Evolutionary conservation across 2,113 vertebrate species (phyloP), one percentile per base, ranked within the genome.

Genomic region (Xiphophorus couchianus): DNA sequence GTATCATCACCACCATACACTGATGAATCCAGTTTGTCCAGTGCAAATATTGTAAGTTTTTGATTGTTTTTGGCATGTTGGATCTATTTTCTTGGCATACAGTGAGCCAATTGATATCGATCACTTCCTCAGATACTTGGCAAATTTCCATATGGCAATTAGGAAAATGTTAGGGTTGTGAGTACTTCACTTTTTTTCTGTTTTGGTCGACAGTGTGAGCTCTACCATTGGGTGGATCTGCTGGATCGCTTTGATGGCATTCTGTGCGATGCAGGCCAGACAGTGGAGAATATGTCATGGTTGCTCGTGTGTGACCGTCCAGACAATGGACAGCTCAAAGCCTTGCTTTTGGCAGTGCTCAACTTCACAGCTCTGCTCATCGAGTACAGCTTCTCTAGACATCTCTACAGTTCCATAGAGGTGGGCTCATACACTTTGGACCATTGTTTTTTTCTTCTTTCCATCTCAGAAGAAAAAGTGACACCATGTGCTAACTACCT

Each of bases 351-450:
- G 91, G 96, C 97, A 8, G 96, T 98, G 67, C 95, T 99, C 82
- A 99, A 99, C 89, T 99, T 99, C 93, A 99, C 97, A 3, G 97
- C 97, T 0, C 92, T 98, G 80, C 96, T 99, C 72, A 99, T 99
- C 73, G 97, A 99, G 88, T 99, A 99, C 91, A 99, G 97, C 91
- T 99, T 98, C 90, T 99, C 97, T 60, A 94, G 97, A 4, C 97
- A 99, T 89, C 95, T 99, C 33, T 99, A 99, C 94, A 99, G 97
- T 94, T 99, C 97, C 79, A 98, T 98, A 84, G 97, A 98, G 96
- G 97, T 97, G 94, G 9, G 84, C 25, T 3, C 39, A 3, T 51
- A 3, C 3, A 28, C 1, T 60, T 31, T 25, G 1, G 22, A 37
- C 25, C 3, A 10, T 5, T n/a, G 1, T 1, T 62, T 68, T 63